Evolutionary conservation across 2,797 vertebrate species (phyloP).

Genomic region (Rhinella marina): DNA sequence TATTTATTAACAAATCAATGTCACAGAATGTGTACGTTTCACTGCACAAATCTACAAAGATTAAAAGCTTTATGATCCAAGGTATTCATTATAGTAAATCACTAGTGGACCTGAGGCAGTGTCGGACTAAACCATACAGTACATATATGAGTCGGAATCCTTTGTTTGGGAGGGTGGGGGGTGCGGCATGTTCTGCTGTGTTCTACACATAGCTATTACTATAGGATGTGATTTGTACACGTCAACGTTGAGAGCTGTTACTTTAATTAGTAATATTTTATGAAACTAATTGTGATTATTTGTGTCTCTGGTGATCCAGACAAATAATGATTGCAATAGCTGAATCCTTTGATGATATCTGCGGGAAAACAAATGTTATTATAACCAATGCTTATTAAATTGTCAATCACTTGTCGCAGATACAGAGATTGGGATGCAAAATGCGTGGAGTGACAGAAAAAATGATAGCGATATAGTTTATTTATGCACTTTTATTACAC

Average conservation of each 20-base stretch:
- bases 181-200: not conserved
- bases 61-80: slow-evolving; percentile 44
- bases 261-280: not conserved
- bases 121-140: slow-evolving; percentile 26
- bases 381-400: not conserved
- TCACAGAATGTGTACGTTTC: slow-evolving; percentile 24
- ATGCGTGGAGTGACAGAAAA: not conserved
- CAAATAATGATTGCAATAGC: not conserved
- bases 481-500: not conserved
- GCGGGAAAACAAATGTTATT: not conserved
- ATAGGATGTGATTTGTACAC: not conserved
- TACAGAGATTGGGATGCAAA: not conserved
- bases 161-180: not conserved
- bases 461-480: not conserved
- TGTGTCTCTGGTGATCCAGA: not conserved
- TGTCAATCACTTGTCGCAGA: not conserved
- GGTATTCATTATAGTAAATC: slow-evolving; percentile 50
- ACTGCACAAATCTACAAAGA: slow-evolving; percentile 40
- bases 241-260: not conserved
- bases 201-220: not conserved
- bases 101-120: slow-evolving; percentile 18
- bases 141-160: slow-evolving; percentile 16
- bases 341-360: not conserved
- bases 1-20: slow-evolving; percentile 46
- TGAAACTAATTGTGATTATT: not conserved